Percentiles rank a stretch among this genome's conserved stretches.
phyloP scores from a whole-genome alignment of 2,888 invertebrate genomes.

The Ctenicera cuprea region DNA sequence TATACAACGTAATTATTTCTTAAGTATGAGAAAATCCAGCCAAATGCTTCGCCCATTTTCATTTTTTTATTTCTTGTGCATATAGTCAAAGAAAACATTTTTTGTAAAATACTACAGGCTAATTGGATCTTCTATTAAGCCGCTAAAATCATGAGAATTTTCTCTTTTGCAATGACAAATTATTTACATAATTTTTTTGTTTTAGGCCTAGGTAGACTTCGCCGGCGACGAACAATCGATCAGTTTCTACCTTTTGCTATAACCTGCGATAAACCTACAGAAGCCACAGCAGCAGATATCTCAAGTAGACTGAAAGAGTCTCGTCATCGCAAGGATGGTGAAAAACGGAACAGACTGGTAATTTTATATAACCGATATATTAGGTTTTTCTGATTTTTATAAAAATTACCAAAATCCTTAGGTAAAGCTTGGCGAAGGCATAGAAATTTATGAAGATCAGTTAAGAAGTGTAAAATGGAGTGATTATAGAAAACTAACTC shows the following conservation, averaged over 20 bases:
- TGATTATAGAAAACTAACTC: constrained; percentile 83
- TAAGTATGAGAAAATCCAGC: no score
- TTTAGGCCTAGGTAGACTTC: constrained; percentile 54
- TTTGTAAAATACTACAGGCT: no score
- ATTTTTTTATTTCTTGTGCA: no score
- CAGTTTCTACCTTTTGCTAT: constrained; percentile 62
- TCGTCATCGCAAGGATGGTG: constrained; percentile 45
- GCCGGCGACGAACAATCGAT: constrained; percentile 62
- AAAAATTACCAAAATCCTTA: background rate
- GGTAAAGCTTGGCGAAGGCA: constrained; percentile 75
- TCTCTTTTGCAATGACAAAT: no score
- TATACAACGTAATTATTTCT: no score
- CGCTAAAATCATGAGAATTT: no score
- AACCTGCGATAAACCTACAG: constrained; percentile 52
- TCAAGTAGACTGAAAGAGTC: constrained; percentile 53
- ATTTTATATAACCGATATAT: no score
- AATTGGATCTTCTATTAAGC: no score
- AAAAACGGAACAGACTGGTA: constrained; percentile 41
- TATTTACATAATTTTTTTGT: no score
- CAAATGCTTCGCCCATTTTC: no score
- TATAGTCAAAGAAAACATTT: no score
- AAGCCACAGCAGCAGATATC: constrained; percentile 55
- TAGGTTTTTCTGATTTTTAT: no score
- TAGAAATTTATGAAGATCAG: constrained; percentile 83
- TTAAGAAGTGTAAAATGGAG: constrained; percentile 84